Base-by-base conservation (phyloP, 2,113 vertebrate genomes). In the Zosterops japonicus region DNA sequence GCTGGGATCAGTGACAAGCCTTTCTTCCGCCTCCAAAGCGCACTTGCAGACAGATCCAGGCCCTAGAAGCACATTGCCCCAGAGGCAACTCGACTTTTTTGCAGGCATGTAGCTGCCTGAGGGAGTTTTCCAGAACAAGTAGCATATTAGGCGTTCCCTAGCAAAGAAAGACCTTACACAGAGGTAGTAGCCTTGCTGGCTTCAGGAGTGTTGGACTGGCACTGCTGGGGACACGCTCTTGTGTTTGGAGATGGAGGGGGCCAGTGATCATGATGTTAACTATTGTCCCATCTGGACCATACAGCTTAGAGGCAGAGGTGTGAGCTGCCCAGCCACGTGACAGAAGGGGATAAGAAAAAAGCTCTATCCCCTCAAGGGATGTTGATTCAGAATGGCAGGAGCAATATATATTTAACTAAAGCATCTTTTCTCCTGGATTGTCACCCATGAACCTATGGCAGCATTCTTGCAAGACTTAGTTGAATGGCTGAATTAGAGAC, bases 121-220 rank as follows among this genome's bases (percentile, higher is more conserved):
- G 94, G 95, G 89, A 95, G 75, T 95, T 94, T 96, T 95, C 84
- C 63, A 74, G 96, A 91, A 76, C 87, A 93, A 93, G 94, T n/a
- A 89, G 70, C 55, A 41, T 60, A 91, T 94, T 94, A 93, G 75
- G 46, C 6, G 1, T 46, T 83, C 50, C 35, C 24, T 35, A 88
- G 78, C 39, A 86, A 74, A 93, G 67, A 55, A 70, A 86, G 67
- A 64, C 82, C 87, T 89, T 78, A 46, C 20, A 11, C 0, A 0
- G 2, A 2, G 1, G 3, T 35, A 53, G 69, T 64, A 87, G 47
- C 49, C 61, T 85, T 49, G 15, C 67, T 61, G 50, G 29, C 39
- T 77, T 90, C 35, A 5, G 0, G 4, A 69, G 55, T 0, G 0
- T 35, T 61, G 70, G 55, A 18, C 27, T 83, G 74, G 15, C 8